phyloP scores from a whole-genome alignment of 2,888 invertebrate species.

The Encarsia formosa region DNA sequence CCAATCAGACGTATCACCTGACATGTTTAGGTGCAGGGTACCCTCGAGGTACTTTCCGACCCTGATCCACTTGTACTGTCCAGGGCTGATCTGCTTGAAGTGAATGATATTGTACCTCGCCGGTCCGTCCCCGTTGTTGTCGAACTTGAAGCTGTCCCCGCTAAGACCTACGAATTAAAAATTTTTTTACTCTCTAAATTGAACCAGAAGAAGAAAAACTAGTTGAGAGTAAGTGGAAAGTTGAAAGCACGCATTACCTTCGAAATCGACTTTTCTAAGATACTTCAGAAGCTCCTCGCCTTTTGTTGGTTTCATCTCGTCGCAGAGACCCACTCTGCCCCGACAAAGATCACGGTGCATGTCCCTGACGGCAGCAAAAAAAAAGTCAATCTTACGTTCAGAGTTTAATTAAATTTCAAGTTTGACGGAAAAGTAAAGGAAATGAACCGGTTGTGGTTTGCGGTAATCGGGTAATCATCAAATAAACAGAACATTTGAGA shows the following conservation, averaged over 20 bases:
- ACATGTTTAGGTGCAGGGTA: constrained; percentile 71
- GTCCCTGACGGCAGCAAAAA: constrained; percentile 64
- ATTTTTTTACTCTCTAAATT: neutral
- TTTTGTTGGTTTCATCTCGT: constrained; percentile 85
- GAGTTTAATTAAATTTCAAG: no score
- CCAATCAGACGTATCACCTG: constrained; percentile 56
- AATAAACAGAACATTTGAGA: no score
- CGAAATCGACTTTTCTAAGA: constrained; percentile 79
- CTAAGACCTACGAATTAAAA: constrained; percentile 65
- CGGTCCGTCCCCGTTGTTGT: constrained; percentile 87
- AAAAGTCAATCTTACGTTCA: no score
- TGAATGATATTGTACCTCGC: constrained; percentile 94
- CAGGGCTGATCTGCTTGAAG: constrained; percentile 76
- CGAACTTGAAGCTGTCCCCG: constrained; percentile 86
- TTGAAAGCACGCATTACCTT: no score
- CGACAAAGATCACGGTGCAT: constrained; percentile 83
- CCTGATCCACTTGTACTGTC: constrained; percentile 77
- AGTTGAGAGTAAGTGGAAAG: no score
- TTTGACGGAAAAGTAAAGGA: no score
- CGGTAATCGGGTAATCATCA: no score
- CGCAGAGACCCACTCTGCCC: constrained; percentile 73
- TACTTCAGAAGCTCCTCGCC: constrained; percentile 80
- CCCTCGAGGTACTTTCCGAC: constrained; percentile 86
- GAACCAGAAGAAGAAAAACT: no score
- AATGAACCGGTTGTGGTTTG: no score